Evolutionary conservation across 2,888 invertebrate genomes (phyloP), one percentile per base, ranked within the genome.

Genomic region (Eupithecia centaureata): DNA sequence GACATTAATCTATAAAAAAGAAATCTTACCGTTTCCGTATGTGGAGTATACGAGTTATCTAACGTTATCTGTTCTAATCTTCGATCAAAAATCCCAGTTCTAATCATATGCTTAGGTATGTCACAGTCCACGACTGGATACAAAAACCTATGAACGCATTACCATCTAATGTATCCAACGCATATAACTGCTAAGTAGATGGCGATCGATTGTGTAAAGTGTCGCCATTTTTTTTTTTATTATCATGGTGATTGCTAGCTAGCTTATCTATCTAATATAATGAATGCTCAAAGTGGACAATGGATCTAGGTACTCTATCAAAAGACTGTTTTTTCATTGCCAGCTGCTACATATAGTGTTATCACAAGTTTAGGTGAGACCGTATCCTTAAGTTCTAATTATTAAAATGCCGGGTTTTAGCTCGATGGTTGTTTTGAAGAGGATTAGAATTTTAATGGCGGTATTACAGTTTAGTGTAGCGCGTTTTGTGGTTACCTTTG

Each of bases 401-500:
- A 72, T 72, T 65, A 65, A 67, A 67, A 66, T 60, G 61, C 47
- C 60, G 38, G 52, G 62, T 51, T 60, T 47, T 28, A 25, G 58
- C 58, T 65, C 18, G 32, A 22, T 57, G 64, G 28, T 33, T 67
- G 67, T 47, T 59, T 64, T 60, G 30, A 56, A 51, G 42, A 57
- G 52, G 51, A 60, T 54, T 69, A 62, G 42, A 65, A 69, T 64
- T 69, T 57, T 73, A 71, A 68, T 66, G 54, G 63, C 28, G 18
- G 18, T 18, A n/a, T 56, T 7, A 57, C n/a, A n/a, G n/a, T n/a
- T n/a, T n/a, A n/a, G n/a, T n/a, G n/a, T 32, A 57, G 56, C 32
- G 10, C n/a, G 1, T 56, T 32, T 56, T 30, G 15, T n/a, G 54
- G 54, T 2, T n/a, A 56, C 30, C 30, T n/a, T 18, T 15, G 28